Evolutionary conservation across 2,113 vertebrate genomes (phyloP).

Genomic region (Acanthochromis polyacanthus): DNA sequence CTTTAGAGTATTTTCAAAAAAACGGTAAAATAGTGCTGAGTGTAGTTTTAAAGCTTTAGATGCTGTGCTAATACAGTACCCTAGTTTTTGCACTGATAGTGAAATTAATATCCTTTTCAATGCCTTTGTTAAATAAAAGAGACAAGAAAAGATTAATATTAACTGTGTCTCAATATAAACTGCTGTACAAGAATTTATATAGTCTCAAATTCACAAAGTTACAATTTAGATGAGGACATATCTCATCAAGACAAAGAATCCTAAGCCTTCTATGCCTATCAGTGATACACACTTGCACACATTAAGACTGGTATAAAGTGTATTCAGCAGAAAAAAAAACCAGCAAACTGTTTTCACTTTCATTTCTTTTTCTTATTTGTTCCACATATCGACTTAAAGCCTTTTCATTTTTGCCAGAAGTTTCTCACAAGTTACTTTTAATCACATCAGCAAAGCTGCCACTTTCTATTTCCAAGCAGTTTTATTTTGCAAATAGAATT

Average conservation of each 20-base stretch:
- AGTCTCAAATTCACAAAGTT: background rate
- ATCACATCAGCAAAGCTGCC: constrained; percentile 45
- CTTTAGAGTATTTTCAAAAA: background rate
- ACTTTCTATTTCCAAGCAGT: constrained; percentile 17
- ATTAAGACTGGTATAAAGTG: background rate
- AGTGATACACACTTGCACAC: background rate
- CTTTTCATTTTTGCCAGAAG: constrained; percentile 16
- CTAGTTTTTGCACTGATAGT: no score
- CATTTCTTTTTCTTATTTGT: constrained; percentile 7
- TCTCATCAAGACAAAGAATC: background rate
- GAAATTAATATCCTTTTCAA: no score
- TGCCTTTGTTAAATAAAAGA: no score
- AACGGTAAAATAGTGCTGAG: no score
- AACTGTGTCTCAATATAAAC: background rate
- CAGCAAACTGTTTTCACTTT: constrained; percentile 10
- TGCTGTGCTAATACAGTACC: no score
- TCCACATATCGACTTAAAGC: constrained; percentile 22
- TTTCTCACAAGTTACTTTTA: constrained; percentile 38
- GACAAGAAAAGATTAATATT: background rate
- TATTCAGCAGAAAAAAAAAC: background rate
- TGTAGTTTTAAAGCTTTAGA: no score
- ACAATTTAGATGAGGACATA: background rate
- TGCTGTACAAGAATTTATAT: background rate
- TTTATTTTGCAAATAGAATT: constrained; percentile 25
- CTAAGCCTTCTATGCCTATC: background rate